These are phyloP conservation scores for Eulemur albifrons DNA, from an alignment of 2,797 vertebrate genomes.

Conservation along the genomic window DNA sequence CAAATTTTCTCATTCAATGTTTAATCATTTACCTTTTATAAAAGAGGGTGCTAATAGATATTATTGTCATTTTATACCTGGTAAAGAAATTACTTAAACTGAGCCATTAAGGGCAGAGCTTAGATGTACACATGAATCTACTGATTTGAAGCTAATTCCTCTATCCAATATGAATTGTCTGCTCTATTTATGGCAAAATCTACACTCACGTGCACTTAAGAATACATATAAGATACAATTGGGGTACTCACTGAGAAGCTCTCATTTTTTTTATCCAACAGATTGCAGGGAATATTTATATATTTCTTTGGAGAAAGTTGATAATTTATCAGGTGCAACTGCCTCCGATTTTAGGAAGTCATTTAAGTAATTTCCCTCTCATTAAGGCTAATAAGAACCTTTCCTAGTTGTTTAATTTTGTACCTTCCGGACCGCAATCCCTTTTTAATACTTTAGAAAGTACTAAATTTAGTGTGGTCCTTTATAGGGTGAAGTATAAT, in stretches of 20 bases:
- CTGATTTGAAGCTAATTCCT: not conserved
- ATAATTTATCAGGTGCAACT: constrained; percentile 11
- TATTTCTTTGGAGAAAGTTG: constrained; percentile 28
- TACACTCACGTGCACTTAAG: not conserved
- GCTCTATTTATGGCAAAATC: not conserved
- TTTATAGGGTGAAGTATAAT: not conserved
- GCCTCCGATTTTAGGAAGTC: constrained; percentile 1
- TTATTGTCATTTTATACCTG: not conserved
- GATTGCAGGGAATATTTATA: not conserved
- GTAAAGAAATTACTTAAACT: not conserved
- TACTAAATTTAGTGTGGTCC: constrained; percentile 2
- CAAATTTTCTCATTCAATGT: not conserved
- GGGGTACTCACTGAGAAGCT: not conserved
- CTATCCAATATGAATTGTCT: not conserved
- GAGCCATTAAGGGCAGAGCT: not conserved
- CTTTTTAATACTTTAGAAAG: constrained; percentile 42
- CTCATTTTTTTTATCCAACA: not conserved
- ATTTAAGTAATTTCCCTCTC: constrained; percentile 38
- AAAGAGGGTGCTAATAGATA: not conserved
- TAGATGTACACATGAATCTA: not conserved
- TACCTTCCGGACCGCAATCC: not conserved
- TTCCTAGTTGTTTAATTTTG: constrained; percentile 30
- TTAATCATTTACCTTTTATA: not conserved
- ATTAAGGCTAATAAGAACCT: not conserved
- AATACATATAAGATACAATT: not conserved